A percentile compares a stretch with the other conserved stretches of the same genome.
Evolutionary conservation across 1,140 invertebrate genomes (phyloP).

Genomic region (Drosophila jambulina): DNA sequence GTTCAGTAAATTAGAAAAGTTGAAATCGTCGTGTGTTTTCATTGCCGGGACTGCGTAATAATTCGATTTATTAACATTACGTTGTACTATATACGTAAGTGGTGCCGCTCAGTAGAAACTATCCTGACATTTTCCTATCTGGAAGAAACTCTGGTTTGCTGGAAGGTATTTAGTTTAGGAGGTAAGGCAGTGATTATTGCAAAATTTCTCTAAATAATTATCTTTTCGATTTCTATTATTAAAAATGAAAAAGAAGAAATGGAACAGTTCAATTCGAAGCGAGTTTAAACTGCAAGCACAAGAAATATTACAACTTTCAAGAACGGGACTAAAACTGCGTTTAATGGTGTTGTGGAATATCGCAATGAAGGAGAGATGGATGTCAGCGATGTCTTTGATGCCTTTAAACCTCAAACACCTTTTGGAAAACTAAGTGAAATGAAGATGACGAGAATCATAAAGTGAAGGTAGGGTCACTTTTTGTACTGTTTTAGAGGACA

Average conservation of each 20-base stretch:
- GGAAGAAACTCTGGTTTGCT: too few species aligned
- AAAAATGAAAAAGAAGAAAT: background rate
- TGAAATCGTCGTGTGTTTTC: background rate
- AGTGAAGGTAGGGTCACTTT: background rate
- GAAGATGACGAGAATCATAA: background rate
- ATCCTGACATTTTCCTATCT: too few species aligned
- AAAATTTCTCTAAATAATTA: background rate
- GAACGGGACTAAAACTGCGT: background rate
- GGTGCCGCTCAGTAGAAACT: background rate
- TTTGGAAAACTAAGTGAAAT: background rate
- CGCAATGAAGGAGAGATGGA: background rate
- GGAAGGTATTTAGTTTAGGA: too few species aligned
- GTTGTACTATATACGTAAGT: background rate
- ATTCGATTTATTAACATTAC: background rate
- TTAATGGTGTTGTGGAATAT: background rate
- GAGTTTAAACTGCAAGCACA: background rate
- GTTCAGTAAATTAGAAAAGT: constrained; percentile 22
- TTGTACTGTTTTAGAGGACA: background rate
- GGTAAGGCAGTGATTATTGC: background rate
- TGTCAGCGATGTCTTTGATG: background rate
- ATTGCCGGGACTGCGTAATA: too few species aligned
- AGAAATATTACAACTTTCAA: background rate
- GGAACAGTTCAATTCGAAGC: background rate
- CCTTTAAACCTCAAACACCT: background rate
- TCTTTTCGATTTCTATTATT: background rate